Conservation (phyloP, 2,888 invertebrate species). For the Drosophila rellima region DNA sequence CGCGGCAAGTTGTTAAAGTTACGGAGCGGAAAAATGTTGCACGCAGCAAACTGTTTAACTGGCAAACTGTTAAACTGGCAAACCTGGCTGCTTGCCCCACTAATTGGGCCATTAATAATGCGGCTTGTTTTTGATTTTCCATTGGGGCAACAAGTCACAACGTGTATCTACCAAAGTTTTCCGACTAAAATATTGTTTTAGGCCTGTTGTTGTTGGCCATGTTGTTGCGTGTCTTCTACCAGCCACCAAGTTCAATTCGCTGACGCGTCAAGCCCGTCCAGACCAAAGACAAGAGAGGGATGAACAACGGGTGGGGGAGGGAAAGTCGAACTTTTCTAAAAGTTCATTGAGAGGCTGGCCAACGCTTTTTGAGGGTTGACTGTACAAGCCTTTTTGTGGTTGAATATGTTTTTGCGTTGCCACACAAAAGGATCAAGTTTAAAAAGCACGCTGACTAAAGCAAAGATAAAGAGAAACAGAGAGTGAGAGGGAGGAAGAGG, state of each 20-base stretch:
- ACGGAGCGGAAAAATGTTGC: slow-evolving; percentile 36
- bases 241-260: slow-evolving; percentile 23
- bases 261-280: neutral
- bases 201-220: slow-evolving; percentile 9
- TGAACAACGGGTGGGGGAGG: no score
- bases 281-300: neutral
- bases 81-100: slow-evolving; percentile 29
- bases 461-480: neutral
- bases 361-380: slow-evolving; percentile 18
- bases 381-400: slow-evolving; percentile 37
- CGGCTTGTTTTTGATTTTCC: slow-evolving; percentile 43
- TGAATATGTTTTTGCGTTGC: slow-evolving; percentile 23
- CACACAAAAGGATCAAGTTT: slow-evolving; percentile 30
- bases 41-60: slow-evolving; percentile 15
- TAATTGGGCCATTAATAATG: slow-evolving; percentile 76
- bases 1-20: slow-evolving; percentile 29
- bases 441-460: slow-evolving; percentile 11
- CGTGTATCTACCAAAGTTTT: slow-evolving; percentile 28
- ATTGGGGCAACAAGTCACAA: slow-evolving; percentile 63
- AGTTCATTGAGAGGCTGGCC: slow-evolving; percentile 4
- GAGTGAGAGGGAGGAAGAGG: neutral
- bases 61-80: neutral
- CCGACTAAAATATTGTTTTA: slow-evolving; percentile 49
- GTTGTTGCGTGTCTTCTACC: slow-evolving; percentile 2
- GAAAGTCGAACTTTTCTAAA: slow-evolving; percentile 19